Conservation (phyloP, 2,113 vertebrate species). For the Sterna hirundo region DNA sequence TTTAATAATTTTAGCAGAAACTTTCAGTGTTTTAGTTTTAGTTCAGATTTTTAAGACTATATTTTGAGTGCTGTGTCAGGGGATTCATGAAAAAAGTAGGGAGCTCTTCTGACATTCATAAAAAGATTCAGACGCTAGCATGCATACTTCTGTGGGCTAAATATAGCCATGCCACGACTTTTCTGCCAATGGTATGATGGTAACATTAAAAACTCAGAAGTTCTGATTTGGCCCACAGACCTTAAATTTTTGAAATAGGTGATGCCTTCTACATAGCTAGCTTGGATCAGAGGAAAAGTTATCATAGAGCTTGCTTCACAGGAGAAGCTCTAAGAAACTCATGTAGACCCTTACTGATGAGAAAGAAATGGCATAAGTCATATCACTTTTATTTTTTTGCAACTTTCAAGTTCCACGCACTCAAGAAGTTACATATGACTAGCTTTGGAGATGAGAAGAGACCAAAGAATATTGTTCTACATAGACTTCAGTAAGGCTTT, state of each 20-base stretch:
- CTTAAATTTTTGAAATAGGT: not conserved
- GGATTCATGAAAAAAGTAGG: not conserved
- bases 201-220: not conserved
- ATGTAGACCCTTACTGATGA: not conserved
- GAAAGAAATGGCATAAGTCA: not conserved
- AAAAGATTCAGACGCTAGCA: not conserved
- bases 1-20: slow-evolving; percentile 30
- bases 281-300: not conserved
- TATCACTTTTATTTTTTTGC: not conserved
- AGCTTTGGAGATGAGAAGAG: not conserved
- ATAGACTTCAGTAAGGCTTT: not conserved
- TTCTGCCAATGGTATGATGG: not conserved
- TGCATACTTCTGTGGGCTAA: not conserved
- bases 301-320: not conserved
- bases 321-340: not conserved
- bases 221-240: not conserved
- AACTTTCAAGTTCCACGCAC: not conserved
- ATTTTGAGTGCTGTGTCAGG: not conserved
- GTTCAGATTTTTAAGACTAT: not conserved
- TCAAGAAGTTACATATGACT: not conserved
- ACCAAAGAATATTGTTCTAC: not conserved
- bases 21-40: not conserved
- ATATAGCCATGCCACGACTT: not conserved
- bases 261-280: not conserved
- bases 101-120: not conserved